These are phyloP conservation scores for Diaprepes abbreviatus DNA, from an alignment of 2,888 invertebrate species.

Conservation along the genomic window DNA sequence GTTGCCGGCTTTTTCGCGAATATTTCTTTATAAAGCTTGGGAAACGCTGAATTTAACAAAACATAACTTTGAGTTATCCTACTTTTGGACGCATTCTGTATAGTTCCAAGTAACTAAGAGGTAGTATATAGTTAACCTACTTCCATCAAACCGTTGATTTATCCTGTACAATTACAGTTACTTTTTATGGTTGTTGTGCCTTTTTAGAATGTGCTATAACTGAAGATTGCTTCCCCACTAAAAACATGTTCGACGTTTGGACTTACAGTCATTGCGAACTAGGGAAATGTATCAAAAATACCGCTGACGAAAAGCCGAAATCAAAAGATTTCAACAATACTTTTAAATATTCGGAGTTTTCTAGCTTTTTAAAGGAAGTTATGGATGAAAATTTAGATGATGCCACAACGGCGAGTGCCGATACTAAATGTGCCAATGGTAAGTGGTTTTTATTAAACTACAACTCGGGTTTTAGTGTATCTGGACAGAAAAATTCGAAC, in stretches of 20 bases:
- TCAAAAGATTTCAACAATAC: neutral
- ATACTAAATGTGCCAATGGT: slow-evolving; percentile 12
- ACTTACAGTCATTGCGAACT: slow-evolving; percentile 47
- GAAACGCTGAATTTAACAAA: too few relatives aligned
- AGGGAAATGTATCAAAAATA: slow-evolving; percentile 50
- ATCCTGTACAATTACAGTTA: too few relatives aligned
- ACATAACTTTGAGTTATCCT: too few relatives aligned
- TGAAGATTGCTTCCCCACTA: slow-evolving; percentile 51
- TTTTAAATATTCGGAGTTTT: neutral
- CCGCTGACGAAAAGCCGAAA: neutral
- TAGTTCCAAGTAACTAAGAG: too few relatives aligned
- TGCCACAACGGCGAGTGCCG: neutral
- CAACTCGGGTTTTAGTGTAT: too few relatives aligned
- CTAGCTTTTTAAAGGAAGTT: neutral
- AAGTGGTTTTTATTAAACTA: neutral
- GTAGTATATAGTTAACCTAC: too few relatives aligned
- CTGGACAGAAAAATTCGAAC: too few relatives aligned
- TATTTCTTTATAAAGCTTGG: too few relatives aligned
- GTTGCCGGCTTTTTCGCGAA: too few relatives aligned
- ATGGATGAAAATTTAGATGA: neutral
- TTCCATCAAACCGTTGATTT: too few relatives aligned
- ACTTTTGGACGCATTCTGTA: too few relatives aligned
- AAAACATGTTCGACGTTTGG: neutral
- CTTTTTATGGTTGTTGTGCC: too few relatives aligned
- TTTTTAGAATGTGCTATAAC: slow-evolving; percentile 54